phyloP scores from a whole-genome alignment of 2,888 invertebrate species.

The Drosophila mayaguana region DNA sequence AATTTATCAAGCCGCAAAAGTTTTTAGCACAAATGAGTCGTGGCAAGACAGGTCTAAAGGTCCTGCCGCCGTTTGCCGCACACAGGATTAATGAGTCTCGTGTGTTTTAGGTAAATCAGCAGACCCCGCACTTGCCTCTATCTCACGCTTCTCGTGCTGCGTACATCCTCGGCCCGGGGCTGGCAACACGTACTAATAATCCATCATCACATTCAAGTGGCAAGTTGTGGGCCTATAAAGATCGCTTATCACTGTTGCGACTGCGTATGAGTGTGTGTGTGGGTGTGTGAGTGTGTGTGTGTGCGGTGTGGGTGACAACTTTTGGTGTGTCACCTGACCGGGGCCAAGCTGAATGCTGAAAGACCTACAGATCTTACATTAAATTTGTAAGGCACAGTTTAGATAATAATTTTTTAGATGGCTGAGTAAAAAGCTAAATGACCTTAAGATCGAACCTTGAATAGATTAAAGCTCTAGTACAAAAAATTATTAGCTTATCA shows the following conservation, averaged over 20 bases:
- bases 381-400: background rate
- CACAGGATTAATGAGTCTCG: conserved; percentile 82
- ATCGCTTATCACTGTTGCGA: conserved; percentile 56
- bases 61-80: conserved; percentile 57
- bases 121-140: conserved; percentile 1
- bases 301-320: conserved; percentile 21
- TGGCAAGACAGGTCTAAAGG: conserved; percentile 58
- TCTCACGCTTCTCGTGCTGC: background rate
- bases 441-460: background rate
- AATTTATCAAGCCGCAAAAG: conserved; percentile 77
- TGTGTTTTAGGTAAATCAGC: conserved; percentile 64
- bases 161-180: conserved; percentile 58
- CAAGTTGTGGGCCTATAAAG: conserved; percentile 56
- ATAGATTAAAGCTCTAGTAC: background rate
- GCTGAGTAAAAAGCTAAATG: background rate
- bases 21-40: conserved; percentile 80
- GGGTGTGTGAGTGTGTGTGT: conserved; percentile 11
- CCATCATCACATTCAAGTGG: conserved; percentile 73
- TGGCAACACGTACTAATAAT: conserved; percentile 82
- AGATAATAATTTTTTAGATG: no score
- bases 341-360: background rate
- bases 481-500: background rate
- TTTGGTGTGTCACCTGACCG: conserved; percentile 1
- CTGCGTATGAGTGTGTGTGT: conserved; percentile 4
- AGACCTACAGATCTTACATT: background rate